phyloP scores from a whole-genome alignment of 1,140 invertebrate species.

The Lepidotrigona ventralis region DNA sequence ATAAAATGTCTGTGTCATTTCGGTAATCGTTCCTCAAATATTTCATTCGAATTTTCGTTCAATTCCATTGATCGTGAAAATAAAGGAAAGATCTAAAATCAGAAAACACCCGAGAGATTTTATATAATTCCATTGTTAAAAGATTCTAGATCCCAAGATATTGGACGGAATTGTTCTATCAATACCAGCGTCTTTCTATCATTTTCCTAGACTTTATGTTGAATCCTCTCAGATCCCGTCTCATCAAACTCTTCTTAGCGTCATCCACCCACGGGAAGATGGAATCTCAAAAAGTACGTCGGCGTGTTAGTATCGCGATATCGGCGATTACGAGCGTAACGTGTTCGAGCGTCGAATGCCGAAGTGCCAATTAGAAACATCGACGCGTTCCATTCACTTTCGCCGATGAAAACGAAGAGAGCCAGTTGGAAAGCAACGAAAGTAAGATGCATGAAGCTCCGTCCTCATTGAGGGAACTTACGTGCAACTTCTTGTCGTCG shows the following conservation, averaged over 20 bases:
- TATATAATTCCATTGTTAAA: background rate
- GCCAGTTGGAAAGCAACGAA: conserved; percentile 44
- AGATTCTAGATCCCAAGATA: background rate
- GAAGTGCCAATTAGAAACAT: conserved; percentile 70
- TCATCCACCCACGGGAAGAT: background rate
- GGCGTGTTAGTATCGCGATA: background rate
- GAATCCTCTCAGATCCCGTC: background rate
- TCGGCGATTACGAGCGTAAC: conserved; percentile 6
- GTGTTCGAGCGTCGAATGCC: conserved; percentile 11
- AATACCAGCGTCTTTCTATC: background rate
- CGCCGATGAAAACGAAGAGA: conserved; percentile 75
- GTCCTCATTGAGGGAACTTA: no score
- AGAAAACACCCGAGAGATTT: background rate
- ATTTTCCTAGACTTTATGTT: background rate
- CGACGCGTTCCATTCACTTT: conserved; percentile 77
- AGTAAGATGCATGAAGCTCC: conserved; percentile 21
- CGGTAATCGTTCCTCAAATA: no score
- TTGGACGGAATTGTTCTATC: background rate
- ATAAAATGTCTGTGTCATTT: no score
- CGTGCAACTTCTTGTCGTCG: no score
- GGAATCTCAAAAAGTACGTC: background rate
- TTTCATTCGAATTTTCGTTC: background rate
- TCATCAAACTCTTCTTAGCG: background rate
- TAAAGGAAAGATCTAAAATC: background rate
- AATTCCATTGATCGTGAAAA: background rate